Base-by-base conservation (phyloP, 2,888 invertebrate species). In the Amphipyra tragopoginis region DNA sequence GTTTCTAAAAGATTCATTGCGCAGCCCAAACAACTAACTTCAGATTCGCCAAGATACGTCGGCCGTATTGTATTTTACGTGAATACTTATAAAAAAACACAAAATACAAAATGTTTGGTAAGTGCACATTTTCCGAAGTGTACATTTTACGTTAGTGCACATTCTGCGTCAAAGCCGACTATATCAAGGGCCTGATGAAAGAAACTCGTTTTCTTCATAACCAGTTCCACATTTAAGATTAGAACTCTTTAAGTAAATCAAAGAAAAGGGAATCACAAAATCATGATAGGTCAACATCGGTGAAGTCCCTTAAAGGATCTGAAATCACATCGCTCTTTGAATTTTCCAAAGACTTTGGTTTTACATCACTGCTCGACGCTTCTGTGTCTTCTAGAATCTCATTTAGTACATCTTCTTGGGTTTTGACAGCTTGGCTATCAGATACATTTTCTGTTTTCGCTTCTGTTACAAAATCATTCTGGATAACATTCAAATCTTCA, bases 221-320 rank as follows among this genome's bases (percentile, higher is more conserved):
- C 13, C 48, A 69, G 39, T 39, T 26, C 50, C 39, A 21, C 11
- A 14, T 11, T 59, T 15, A 33, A 36, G 11, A n/a, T 58, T 59
- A 80, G 39, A 83, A 78, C 47, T 78, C 75, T 51, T 75, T 86
- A 14, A 90, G 65, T 13, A 91, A 65, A 72, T 81, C 75, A 62
- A 81, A 77, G 50, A 92, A 86, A 9, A 92, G 0, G 0, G 82
- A 73, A 67, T 92, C 91, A 33, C 72, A 87, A 29, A 86, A 91
- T 91, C 92, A 93, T 72, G 85, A 88, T 6, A 93, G 75, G 59
- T 93, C 91, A 0, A 93, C 85, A 2, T 93, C 92, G 0, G 90
- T 85, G 47, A 93, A 91, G 13, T 87, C 86, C 21, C 86, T 84
- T 48, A 92, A 61, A 0, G 92, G 92, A 65, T 91, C 90, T 0